Evolutionary conservation across 2,113 vertebrate species (phyloP), one percentile per base, ranked within the genome.

Genomic region (Odontophorus gujanensis): DNA sequence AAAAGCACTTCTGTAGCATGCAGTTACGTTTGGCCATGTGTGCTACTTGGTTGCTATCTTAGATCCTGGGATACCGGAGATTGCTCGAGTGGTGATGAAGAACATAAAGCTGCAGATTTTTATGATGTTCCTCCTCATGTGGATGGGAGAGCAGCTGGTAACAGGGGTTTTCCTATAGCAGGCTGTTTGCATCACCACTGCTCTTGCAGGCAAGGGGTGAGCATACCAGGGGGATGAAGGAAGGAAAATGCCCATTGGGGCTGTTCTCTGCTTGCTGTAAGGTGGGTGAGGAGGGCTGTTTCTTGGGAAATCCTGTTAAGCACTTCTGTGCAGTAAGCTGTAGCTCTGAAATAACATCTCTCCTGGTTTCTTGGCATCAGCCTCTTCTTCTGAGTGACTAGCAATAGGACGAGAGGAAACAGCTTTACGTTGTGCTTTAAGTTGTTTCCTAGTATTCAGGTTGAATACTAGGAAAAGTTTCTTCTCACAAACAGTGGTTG

Each of bases 11-110:
- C n/a, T 22, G 13, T 48, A 25, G 18, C 24, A 13, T 38, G 75
- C 11, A 42, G 68, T 25, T 47, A 13, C 32, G 13, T 34, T 47
- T 16, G 36, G 36, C 50, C 0, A 0, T 0, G 4, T 36, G 1
- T 32, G 58, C 40, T 68, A 38, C 48, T 76, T 22, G 15, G 32
- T 21, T 67, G 10, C 11, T 3, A 4, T 24, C 11, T 48, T 75
- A 24, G 57, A 16, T 28, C 24, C 25, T 14, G 48, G 50, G 47
- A 51, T 5, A 30, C 71, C 10, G 9, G 40, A 40, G 6, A 42
- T 22, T 43, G 13, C 45, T 53, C 22, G 7, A 16, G 15, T 7
- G 47, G 69, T 18, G 28, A 16, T 11, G 50, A 69, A 82, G 25
- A 28, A 36, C 38, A 18, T 59, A 4, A 18, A 55, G 24, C 42